These are phyloP conservation scores for Drosophila pullipes DNA, from an alignment of 2,888 invertebrate genomes.

Conservation along the genomic window DNA sequence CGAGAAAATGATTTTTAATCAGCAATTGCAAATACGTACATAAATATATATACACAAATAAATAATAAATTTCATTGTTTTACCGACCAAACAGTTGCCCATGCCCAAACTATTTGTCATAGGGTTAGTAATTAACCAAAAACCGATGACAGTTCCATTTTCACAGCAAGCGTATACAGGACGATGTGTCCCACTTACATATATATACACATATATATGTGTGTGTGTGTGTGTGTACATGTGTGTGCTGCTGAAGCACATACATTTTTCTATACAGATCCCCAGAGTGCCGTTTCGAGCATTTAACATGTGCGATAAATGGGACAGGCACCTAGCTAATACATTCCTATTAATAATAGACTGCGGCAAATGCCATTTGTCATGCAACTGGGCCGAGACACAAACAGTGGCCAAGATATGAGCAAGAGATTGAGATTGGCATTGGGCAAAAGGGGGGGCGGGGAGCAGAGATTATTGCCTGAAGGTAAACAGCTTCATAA, in stretches of 20 bases:
- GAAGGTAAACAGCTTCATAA: slow-evolving; percentile 65
- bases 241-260: slow-evolving; percentile 2
- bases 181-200: slow-evolving; percentile 20
- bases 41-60: slow-evolving; percentile 29
- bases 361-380: slow-evolving; percentile 73
- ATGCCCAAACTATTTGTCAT: background rate
- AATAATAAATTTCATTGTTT: slow-evolving; percentile 4
- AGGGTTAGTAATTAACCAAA: slow-evolving; percentile 45
- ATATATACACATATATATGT: background rate
- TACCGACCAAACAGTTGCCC: background rate
- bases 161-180: slow-evolving; percentile 12
- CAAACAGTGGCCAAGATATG: slow-evolving; percentile 10
- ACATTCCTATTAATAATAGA: slow-evolving; percentile 78
- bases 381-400: slow-evolving; percentile 44
- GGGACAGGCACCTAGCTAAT: slow-evolving; percentile 66
- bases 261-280: slow-evolving; percentile 66
- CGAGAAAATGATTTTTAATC: slow-evolving; percentile 42
- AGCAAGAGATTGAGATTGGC: slow-evolving; percentile 6
- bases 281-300: slow-evolving; percentile 69
- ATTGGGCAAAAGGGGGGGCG: background rate
- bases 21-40: slow-evolving; percentile 28
- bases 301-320: slow-evolving; percentile 79
- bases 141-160: slow-evolving; percentile 46
- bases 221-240: background rate
- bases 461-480: slow-evolving; percentile 35